These are phyloP conservation scores for Anarsia innoxiella DNA, from an alignment of 2,888 invertebrate species.

Conservation along the genomic window DNA sequence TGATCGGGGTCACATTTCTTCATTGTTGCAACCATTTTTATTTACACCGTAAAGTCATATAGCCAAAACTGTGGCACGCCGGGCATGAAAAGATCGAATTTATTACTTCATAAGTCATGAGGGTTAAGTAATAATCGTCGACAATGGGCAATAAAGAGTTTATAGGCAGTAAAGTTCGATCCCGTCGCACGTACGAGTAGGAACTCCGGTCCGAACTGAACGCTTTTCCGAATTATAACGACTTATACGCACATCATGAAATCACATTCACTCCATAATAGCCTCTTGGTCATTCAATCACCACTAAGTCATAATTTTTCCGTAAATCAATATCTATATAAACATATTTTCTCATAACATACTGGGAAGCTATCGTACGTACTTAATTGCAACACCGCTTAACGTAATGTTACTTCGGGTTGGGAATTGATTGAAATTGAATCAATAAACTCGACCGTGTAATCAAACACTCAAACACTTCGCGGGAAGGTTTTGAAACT, in stretches of 20 bases:
- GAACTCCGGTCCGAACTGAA: slow-evolving; percentile 48
- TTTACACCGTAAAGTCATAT: slow-evolving; percentile 31
- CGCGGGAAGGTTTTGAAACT: slow-evolving; percentile 15
- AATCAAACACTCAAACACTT: slow-evolving; percentile 35
- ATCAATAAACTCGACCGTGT: slow-evolving; percentile 33
- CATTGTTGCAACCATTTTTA: slow-evolving; percentile 28
- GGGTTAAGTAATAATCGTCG: slow-evolving; percentile 73
- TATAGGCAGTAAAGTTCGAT: slow-evolving; percentile 72
- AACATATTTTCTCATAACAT: too few species aligned
- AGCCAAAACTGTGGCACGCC: slow-evolving; percentile 40
- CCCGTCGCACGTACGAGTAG: slow-evolving; percentile 52
- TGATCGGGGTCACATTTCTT: slow-evolving; percentile 2
- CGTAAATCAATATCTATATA: slow-evolving; percentile 21
- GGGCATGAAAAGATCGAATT: slow-evolving; percentile 63
- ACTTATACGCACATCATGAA: slow-evolving; percentile 30
- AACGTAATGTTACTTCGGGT: slow-evolving; percentile 28
- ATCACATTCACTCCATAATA: slow-evolving; percentile 30
- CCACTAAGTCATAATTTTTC: slow-evolving; percentile 10
- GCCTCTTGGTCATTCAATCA: slow-evolving; percentile 16
- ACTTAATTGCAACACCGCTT: slow-evolving; percentile 32
- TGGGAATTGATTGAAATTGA: slow-evolving; percentile 36
- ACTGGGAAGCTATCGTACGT: slow-evolving; percentile 21
- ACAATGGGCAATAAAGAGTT: slow-evolving; percentile 73
- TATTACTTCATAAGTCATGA: slow-evolving; percentile 73
- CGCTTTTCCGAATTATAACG: slow-evolving; percentile 40